phyloP scores from a whole-genome alignment of 2,888 invertebrate species.

The Sarcophaga caerulescens region DNA sequence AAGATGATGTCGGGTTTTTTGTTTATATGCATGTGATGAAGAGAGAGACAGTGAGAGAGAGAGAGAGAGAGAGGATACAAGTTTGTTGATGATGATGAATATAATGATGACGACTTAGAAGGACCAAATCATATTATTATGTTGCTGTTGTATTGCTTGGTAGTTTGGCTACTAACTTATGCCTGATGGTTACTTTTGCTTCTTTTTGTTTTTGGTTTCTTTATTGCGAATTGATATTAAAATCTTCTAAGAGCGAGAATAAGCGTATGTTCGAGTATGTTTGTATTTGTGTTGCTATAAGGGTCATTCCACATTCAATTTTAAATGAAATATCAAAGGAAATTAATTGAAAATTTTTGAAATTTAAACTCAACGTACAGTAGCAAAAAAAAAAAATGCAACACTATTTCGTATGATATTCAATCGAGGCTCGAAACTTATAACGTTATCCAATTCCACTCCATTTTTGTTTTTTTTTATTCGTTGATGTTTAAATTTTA shows the following conservation, averaged over 20 bases:
- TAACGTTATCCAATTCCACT: too few species aligned
- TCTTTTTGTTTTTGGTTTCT: neutral
- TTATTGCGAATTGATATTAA: conserved; percentile 34
- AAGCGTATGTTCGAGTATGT: neutral
- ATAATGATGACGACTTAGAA: conserved; percentile 48
- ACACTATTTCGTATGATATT: too few species aligned
- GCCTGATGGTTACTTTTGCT: conserved; percentile 40
- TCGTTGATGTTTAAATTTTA: too few species aligned
- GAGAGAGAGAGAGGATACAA: neutral
- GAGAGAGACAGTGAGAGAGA: neutral
- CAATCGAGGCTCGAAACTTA: too few species aligned
- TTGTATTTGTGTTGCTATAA: neutral
- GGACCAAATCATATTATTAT: neutral
- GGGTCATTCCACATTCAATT: neutral
- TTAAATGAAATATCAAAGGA: too few species aligned
- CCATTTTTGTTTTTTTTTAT: too few species aligned
- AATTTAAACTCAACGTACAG: too few species aligned
- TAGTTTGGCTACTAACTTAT: conserved; percentile 49
- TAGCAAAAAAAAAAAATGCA: too few species aligned
- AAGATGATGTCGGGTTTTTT: neutral
- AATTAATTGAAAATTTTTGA: too few species aligned
- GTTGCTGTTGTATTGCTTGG: neutral
- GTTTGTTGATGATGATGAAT: conserved; percentile 26
- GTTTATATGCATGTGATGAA: neutral
- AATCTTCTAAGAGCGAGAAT: neutral